These are phyloP conservation scores for Diglossa cyanea DNA, from an alignment of 2,797 vertebrate species.

Conservation along the genomic window DNA sequence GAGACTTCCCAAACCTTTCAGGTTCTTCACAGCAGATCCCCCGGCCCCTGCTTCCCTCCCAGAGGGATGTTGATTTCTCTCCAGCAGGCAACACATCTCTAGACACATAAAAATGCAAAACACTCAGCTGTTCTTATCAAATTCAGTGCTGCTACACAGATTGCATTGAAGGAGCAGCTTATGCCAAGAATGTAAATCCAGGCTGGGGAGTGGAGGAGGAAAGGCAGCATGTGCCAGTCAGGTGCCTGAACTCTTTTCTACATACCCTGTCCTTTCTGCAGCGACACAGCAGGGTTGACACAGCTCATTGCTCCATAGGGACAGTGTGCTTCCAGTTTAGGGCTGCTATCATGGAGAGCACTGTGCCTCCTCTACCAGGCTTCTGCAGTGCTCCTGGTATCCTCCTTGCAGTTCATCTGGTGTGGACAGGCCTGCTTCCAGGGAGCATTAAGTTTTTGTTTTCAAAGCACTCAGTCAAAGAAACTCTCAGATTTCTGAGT, in stretches of 20 bases:
- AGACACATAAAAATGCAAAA: constrained; percentile 2
- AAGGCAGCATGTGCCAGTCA: constrained; percentile 7
- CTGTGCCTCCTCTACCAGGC: not conserved
- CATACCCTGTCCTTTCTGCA: not conserved
- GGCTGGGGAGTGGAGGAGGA: not conserved
- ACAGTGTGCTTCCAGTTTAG: not conserved
- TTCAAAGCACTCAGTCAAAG: not conserved
- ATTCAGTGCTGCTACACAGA: not conserved
- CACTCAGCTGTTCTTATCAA: not conserved
- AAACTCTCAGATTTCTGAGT: not conserved
- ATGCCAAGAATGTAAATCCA: constrained; percentile 35
- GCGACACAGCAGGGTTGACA: rapidly evolving
- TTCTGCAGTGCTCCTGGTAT: not conserved
- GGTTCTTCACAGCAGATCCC: not conserved
- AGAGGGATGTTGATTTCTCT: not conserved
- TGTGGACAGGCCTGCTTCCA: not conserved
- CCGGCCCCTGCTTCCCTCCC: not conserved
- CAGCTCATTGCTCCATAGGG: not conserved
- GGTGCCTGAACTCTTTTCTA: not conserved
- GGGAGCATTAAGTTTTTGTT: not conserved
- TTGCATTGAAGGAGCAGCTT: constrained; percentile 4
- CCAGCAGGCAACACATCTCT: not conserved
- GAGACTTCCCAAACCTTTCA: not conserved
- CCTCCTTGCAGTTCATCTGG: not conserved
- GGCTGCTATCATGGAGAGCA: not conserved